These are phyloP conservation scores for Paratilapia polleni DNA, from an alignment of 2,113 vertebrate genomes.

Conservation along the genomic window DNA sequence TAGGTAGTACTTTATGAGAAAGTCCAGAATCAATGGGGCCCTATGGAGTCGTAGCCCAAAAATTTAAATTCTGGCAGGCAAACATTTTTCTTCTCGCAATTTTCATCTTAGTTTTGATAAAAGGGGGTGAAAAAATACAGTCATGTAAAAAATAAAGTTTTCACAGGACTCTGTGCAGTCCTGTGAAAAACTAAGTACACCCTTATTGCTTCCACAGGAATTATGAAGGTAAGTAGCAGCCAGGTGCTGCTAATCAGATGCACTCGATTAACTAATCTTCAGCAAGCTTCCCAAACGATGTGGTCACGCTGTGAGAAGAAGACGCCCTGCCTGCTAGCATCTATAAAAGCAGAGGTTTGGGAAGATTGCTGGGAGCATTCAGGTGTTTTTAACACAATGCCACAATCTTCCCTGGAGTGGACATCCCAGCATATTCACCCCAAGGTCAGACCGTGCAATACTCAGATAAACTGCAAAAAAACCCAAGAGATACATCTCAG, in stretches of 20 bases:
- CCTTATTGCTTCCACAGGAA: background rate
- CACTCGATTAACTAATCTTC: too few species aligned
- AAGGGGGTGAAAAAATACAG: background rate
- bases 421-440: background rate
- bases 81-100: background rate
- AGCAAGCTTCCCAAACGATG: too few species aligned
- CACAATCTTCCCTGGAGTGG: accelerated
- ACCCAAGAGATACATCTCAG: too few species aligned
- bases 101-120: background rate
- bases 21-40: background rate
- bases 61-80: background rate
- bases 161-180: background rate
- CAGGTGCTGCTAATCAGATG: background rate
- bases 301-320: too few species aligned
- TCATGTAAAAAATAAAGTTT: too few species aligned
- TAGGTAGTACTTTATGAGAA: accelerated
- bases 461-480: accelerated
- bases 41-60: too few species aligned
- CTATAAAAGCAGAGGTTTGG: accelerated
- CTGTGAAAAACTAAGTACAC: background rate
- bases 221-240: background rate
- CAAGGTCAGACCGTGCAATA: background rate
- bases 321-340: background rate
- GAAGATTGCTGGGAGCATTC: background rate
- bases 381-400: background rate